Conservation (phyloP, 2,113 vertebrate species). For the Steatornis caripensis region DNA sequence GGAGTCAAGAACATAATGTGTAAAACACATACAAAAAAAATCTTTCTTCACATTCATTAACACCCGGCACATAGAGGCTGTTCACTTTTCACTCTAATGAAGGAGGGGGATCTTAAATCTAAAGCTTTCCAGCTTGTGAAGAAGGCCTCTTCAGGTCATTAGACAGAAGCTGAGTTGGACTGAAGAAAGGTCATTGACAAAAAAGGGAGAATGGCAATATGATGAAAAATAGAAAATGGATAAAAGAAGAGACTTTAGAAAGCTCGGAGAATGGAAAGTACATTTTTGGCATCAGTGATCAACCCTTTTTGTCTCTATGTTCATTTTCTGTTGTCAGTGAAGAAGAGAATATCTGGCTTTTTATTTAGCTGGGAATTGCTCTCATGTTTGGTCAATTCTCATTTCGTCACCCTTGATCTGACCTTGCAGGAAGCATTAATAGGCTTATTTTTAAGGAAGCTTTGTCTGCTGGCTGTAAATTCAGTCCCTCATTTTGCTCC, state of each 20-base stretch:
- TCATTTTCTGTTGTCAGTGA: conserved; percentile 71
- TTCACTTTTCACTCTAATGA: conserved; percentile 81
- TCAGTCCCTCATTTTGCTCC: conserved; percentile 72
- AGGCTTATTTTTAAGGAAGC: conserved; percentile 73
- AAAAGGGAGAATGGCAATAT: conserved; percentile 72
- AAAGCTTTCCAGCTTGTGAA: conserved; percentile 78
- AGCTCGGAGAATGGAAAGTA: conserved; percentile 69
- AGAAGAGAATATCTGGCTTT: conserved; percentile 77
- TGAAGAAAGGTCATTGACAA: conserved; percentile 82
- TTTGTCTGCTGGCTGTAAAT: conserved; percentile 72
- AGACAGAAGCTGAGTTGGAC: conserved; percentile 74
- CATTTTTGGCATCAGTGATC: conserved; percentile 75
- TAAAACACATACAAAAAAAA: conserved; percentile 86
- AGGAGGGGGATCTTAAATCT: conserved; percentile 79
- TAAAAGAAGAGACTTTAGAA: conserved; percentile 72
- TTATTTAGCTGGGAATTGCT: conserved; percentile 78
- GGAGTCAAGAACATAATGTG: conserved; percentile 95
- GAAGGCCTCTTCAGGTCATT: conserved; percentile 82
- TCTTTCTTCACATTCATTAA: conserved; percentile 89
- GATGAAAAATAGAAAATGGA: conserved; percentile 76
- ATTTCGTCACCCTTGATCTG: conserved; percentile 88
- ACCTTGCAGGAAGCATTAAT: conserved; percentile 81
- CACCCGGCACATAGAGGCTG: conserved; percentile 79
- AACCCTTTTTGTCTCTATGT: conserved; percentile 74
- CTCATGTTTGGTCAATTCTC: conserved; percentile 87